Percentiles rank a stretch among this genome's conserved stretches.
phyloP scores from a whole-genome alignment of 2,888 invertebrate genomes.

The Adelognathus sp. region DNA sequence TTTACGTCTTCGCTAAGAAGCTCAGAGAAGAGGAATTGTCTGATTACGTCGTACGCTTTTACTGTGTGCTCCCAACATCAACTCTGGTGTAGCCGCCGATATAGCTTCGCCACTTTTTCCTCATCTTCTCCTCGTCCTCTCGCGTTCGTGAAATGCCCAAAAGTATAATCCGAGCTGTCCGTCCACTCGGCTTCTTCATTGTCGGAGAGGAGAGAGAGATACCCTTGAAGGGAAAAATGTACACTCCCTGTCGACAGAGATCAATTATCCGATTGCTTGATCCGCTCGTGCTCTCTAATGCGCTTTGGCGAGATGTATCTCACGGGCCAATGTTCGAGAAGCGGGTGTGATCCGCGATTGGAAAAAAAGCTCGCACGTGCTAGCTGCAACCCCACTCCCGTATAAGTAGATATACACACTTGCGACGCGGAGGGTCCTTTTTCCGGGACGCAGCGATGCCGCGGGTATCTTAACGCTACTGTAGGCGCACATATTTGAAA shows the following conservation, averaged over 20 bases:
- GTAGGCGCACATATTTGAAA: constrained; percentile 61
- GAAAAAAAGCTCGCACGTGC: constrained; percentile 20
- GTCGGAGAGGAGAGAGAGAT: constrained; percentile 17
- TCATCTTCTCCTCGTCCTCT: not conserved
- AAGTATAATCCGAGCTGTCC: constrained; percentile 10
- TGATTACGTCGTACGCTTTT: constrained; percentile 63
- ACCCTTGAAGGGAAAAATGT: constrained; percentile 17
- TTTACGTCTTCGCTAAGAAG: constrained; percentile 64
- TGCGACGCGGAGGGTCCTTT: constrained; percentile 18
- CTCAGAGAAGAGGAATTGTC: constrained; percentile 68
- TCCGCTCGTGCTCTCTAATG: constrained; percentile 17
- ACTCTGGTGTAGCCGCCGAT: not conserved
- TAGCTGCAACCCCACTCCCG: not conserved
- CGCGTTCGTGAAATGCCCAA: constrained; percentile 5
- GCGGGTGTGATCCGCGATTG: constrained; percentile 33
- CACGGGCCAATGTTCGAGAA: not conserved
- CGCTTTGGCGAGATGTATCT: not conserved
- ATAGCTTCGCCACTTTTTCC: constrained; percentile 2
- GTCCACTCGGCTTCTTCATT: constrained; percentile 7
- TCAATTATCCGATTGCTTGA: constrained; percentile 51
- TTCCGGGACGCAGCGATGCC: constrained; percentile 10
- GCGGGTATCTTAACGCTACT: constrained; percentile 58
- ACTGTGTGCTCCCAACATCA: not conserved
- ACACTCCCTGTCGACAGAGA: constrained; percentile 21
- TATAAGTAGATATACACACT: constrained; percentile 39